phyloP scores from a whole-genome alignment of 2,888 invertebrate genomes.

The Dynastes hyllus region DNA sequence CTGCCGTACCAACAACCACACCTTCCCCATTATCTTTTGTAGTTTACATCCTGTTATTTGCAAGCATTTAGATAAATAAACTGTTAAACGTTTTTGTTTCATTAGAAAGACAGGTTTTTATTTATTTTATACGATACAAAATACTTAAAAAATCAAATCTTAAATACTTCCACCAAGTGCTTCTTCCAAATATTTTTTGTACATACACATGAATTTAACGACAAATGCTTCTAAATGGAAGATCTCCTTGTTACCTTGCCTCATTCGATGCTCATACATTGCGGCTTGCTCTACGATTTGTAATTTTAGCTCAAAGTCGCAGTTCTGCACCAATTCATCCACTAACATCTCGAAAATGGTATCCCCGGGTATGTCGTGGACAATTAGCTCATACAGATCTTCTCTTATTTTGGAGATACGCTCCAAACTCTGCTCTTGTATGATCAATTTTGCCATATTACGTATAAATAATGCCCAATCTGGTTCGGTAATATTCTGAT shows the following conservation, averaged over 20 bases:
- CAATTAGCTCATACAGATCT: slow-evolving; percentile 92
- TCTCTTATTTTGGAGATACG: slow-evolving; percentile 89
- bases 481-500: slow-evolving; percentile 88
- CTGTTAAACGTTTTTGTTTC: too few species aligned
- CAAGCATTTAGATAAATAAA: too few species aligned
- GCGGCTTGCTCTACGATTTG: slow-evolving; percentile 91
- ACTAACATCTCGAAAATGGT: slow-evolving; percentile 92
- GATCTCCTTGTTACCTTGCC: slow-evolving; percentile 93
- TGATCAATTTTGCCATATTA: slow-evolving; percentile 89
- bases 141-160: slow-evolving; percentile 50
- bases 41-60: too few species aligned
- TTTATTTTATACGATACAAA: too few species aligned
- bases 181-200: slow-evolving; percentile 90
- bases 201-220: slow-evolving; percentile 96
- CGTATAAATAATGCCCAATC: slow-evolving; percentile 95
- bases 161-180: slow-evolving; percentile 76
- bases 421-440: slow-evolving; percentile 90
- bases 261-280: slow-evolving; percentile 93
- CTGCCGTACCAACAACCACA: too few species aligned
- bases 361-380: slow-evolving; percentile 95
- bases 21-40: too few species aligned
- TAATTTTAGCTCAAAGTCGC: slow-evolving; percentile 91
- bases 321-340: slow-evolving; percentile 88
- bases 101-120: too few species aligned
- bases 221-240: slow-evolving; percentile 98